phyloP scores from a whole-genome alignment of 30 jellyfish, hydroid and myxozoan genomes.

The Aurelia aurita complex sp. Pacific region DNA sequence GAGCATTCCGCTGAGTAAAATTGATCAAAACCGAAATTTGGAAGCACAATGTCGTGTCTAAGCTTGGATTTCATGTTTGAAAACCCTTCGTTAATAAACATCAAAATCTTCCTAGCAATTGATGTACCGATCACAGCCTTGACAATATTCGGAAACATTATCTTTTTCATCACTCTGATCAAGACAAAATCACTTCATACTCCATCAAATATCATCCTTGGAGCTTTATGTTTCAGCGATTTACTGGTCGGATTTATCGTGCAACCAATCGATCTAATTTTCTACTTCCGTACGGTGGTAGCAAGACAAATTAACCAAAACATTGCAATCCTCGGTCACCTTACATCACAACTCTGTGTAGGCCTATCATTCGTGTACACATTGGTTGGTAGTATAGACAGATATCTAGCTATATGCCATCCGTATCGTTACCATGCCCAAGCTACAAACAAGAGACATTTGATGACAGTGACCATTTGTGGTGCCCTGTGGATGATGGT shows the following conservation, averaged over 20 bases:
- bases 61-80: neutral
- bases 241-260: neutral
- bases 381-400: slow-evolving; percentile 18
- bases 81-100: neutral
- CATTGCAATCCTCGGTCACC: neutral
- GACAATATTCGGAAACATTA: neutral
- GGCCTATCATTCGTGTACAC: slow-evolving; percentile 7
- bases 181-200: neutral
- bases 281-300: neutral
- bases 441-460: slow-evolving; percentile 22
- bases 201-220: neutral
- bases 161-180: neutral
- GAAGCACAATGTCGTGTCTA: slow-evolving; percentile 14
- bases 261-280: neutral
- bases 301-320: neutral
- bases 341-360: neutral
- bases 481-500: neutral
- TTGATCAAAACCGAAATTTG: neutral
- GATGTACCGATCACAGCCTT: neutral
- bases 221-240: slow-evolving; percentile 11
- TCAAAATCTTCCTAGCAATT: neutral
- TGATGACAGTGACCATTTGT: neutral
- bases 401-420: slow-evolving; percentile 39
- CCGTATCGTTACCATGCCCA: slow-evolving; percentile 41
- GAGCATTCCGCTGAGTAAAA: no score